A percentile compares a stretch with the other conserved stretches of the same genome.
Conservation (phyloP, 2,113 vertebrate species). For the Prinia subflava region DNA sequence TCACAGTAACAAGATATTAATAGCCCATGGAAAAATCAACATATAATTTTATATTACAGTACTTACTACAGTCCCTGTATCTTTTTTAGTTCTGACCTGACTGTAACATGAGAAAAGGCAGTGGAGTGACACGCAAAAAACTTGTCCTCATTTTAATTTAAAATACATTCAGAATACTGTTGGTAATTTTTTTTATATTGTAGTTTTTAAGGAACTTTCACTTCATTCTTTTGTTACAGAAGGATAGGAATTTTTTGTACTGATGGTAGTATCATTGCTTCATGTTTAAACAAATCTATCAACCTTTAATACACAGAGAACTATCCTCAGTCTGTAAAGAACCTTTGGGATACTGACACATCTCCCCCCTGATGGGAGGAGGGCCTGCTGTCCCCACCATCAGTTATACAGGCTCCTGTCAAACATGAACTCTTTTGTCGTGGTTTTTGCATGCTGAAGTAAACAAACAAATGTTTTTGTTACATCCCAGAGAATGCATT, state of each 20-base stretch:
- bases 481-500: not conserved
- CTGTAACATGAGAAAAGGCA: not conserved
- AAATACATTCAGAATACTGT: not conserved
- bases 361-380: not conserved
- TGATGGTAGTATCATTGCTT: not conserved
- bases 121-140: not conserved
- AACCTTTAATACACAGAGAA: not conserved
- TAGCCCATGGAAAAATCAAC: slow-evolving; percentile 83
- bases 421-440: not conserved
- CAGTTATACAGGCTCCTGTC: not conserved
- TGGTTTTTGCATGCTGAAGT: not conserved
- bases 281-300: not conserved
- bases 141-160: not conserved
- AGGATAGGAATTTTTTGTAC: not conserved
- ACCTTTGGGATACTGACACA: not conserved
- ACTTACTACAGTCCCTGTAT: not conserved
- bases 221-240: not conserved
- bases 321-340: not conserved
- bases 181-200: not conserved
- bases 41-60: slow-evolving; percentile 56
- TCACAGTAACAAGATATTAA: slow-evolving; percentile 75
- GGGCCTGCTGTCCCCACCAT: not conserved
- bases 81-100: slow-evolving; percentile 22
- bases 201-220: not conserved
- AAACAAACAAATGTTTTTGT: not conserved